phyloP scores from a whole-genome alignment of 2,797 vertebrate species.

The Lepilemur septentrionalis region DNA sequence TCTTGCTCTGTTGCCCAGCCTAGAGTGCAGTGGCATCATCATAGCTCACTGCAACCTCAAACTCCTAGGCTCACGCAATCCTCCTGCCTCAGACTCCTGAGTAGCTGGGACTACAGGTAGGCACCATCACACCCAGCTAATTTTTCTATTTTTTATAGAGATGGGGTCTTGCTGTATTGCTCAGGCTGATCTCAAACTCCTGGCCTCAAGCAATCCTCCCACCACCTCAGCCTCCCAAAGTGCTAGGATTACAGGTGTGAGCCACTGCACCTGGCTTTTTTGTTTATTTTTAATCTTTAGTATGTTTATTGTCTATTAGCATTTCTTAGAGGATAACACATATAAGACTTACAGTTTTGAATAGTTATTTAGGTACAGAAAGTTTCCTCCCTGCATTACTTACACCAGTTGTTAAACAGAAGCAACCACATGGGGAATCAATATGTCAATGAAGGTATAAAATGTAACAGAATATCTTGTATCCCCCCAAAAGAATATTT shows the following conservation, averaged over 20 bases:
- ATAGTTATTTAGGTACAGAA: slow-evolving; percentile 18
- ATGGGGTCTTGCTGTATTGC: not conserved
- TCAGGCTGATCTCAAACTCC: not conserved
- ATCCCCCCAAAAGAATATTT: slow-evolving; percentile 13
- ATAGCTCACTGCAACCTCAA: not conserved
- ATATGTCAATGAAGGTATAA: not conserved
- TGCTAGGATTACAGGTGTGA: not conserved
- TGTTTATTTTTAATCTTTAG: not conserved
- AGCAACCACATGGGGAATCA: not conserved
- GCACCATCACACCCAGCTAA: not conserved
- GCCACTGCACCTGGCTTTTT: not conserved
- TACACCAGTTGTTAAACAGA: not conserved
- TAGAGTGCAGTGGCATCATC: not conserved
- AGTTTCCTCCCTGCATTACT: not conserved
- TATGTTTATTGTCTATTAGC: not conserved
- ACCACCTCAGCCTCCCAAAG: not conserved
- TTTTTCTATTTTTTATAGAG: not conserved
- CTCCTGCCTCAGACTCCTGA: not conserved
- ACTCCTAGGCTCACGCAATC: not conserved
- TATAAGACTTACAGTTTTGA: not conserved
- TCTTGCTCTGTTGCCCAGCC: not conserved
- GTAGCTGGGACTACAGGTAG: not conserved
- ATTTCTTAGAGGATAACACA: slow-evolving; percentile 28
- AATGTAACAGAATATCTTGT: not conserved
- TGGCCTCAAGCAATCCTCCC: not conserved